Base-by-base conservation (phyloP, 2,113 vertebrate genomes). In the Phoenicopterus ruber region DNA sequence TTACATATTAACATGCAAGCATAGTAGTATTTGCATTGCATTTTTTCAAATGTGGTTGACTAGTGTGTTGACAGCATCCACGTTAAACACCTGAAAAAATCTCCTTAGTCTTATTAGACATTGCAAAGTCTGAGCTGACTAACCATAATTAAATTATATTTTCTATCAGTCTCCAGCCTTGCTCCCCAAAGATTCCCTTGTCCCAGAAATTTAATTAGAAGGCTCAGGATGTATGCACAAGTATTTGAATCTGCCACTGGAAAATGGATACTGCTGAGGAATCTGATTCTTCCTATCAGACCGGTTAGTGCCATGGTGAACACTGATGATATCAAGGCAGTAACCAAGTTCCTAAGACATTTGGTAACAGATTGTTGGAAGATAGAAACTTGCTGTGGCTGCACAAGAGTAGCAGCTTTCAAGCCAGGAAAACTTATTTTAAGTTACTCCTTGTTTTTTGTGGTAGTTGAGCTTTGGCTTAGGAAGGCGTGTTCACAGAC, bases 131-230 rank as follows among this genome's bases (percentile, higher is more conserved):
- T 63, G 81, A 91, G 61, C 69, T 89, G 77, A 84, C 61, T 84
- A 82, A 78, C 47, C 10, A 12, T 81, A 71, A 92, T 84, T 80
- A 55, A 83, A 93, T 92, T 81, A 31, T 47, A 26, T 88, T 88
- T 92, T 89, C 49, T 93, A 0, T 82, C 81, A 67, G 54, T 38
- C 44, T 82, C 34, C 72, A 88, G 76, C 63, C 55, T 79, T n/a
- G 57, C 34, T 90, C 81, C 86, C 86, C 44, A 77, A 69, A 91
- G 91, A 89, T 94, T 93, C 31, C 25, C 26, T 76, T 78, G 61
- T 78, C 73, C 72, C 44, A 71, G 76, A 85, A 80, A 95, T 82
- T 71, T 86, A 84, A 88, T 93, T 86, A 92, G 86, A 29, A 81
- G 61, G 61, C 28, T 78, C 24, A 29, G 59, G 58, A 54, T 72